phyloP scores from a whole-genome alignment of 2,888 invertebrate species.

The Limnephilus auricula region DNA sequence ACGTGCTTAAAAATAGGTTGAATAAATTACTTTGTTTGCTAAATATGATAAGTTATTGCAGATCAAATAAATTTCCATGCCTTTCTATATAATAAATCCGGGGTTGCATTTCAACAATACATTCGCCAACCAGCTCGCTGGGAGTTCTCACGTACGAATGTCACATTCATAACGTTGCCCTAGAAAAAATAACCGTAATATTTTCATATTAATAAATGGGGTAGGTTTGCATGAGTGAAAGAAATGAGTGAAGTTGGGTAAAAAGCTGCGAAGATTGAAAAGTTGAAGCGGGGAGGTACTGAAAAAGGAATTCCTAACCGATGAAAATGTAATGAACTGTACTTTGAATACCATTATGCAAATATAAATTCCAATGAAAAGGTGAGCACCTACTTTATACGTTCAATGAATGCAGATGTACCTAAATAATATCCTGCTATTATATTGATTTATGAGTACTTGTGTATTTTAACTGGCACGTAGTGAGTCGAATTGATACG shows the following conservation, averaged over 20 bases:
- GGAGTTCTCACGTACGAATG: not conserved
- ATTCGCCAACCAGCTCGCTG: not conserved
- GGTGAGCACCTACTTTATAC: not conserved
- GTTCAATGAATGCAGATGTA: not conserved
- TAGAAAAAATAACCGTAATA: not conserved
- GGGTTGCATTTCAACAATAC: not conserved
- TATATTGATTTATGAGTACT: not conserved
- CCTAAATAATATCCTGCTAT: not conserved
- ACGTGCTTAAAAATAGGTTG: not conserved
- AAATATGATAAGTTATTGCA: not conserved
- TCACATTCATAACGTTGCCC: not conserved
- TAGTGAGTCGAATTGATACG: not conserved
- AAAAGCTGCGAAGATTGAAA: not conserved
- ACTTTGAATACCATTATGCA: constrained; percentile 41
- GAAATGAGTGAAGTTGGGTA: not conserved
- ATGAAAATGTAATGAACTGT: constrained; percentile 34
- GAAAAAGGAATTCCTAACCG: constrained; percentile 15
- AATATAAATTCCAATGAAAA: constrained; percentile 3
- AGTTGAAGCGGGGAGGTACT: constrained; percentile 6
- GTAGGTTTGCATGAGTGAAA: not conserved
- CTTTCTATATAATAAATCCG: not conserved
- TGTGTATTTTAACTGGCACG: not conserved
- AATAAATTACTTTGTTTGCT: not conserved
- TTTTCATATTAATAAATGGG: not conserved
- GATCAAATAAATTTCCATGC: not conserved